Base-by-base conservation (phyloP, 2,113 vertebrate genomes). In the Aphelocoma coerulescens region DNA sequence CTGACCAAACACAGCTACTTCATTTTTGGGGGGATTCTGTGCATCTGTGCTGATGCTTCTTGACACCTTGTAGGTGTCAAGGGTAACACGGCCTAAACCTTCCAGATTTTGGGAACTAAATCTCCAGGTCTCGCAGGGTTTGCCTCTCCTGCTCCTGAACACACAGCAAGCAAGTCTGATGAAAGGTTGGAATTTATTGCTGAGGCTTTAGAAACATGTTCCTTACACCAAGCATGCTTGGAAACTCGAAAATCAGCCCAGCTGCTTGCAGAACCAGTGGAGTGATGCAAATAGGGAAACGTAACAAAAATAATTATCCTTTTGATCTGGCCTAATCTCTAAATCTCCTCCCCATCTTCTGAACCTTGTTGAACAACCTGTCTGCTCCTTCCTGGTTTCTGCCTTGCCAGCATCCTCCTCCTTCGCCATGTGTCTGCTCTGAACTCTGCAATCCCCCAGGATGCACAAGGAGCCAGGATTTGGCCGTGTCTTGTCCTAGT, bases 301-400 rank as follows among this genome's bases (percentile, higher is more conserved):
- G 81, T 11, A 95, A 74, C 83, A 74, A 81, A 96, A 93, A 91
- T 90, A 95, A 96, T 95, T 84, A 91, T 63, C 68, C 93, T 91
- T 96, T 95, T 96, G 95, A 96, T 96, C 93, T 89, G 65, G 35
- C 0, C 2, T 95, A 92, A 96, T 95, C 95, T 93, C 89, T 81
- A 59, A 46, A 95, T 96, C 96, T 96, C 76, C 83, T 89, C 75
- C 83, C 83, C 43, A 39, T 67, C 68, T 95, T 67, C 86, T 92
- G 86, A 96, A 96, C 94, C 86, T 82, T 87, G 83, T 41, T 87
- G 86, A 96, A 91, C 91, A 71, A 55, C 80, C 57, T 85, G 57
- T 74, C 46, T 17, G 41, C 59, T 88, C 91, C 63, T 59, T 90
- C 74, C 58, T 23, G 28, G 16, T 82, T 94, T 85, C 78, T 83